These are phyloP conservation scores for Erpornis zantholeuca DNA, from an alignment of 2,113 vertebrate genomes.

Conservation along the genomic window DNA sequence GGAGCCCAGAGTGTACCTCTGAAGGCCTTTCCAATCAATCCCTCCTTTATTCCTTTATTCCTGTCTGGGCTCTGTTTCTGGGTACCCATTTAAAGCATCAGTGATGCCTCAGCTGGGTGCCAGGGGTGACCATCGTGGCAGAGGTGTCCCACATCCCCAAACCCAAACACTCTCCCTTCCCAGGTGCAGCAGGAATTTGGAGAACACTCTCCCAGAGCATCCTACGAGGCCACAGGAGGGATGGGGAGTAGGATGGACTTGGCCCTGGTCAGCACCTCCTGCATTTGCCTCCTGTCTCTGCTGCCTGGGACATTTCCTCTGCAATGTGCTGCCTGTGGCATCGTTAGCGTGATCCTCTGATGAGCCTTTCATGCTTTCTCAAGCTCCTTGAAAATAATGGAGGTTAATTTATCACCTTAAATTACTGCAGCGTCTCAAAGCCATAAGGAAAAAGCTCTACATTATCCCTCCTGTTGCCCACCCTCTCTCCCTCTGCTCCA, in stretches of 20 bases:
- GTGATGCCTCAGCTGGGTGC: background rate
- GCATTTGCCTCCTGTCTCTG: background rate
- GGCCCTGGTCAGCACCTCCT: background rate
- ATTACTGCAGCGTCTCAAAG: slow-evolving; percentile 26
- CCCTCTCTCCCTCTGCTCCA: background rate
- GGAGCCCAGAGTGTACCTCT: too few relatives aligned
- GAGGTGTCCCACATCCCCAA: background rate
- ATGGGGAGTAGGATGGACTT: background rate
- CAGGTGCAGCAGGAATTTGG: background rate
- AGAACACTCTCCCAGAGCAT: background rate
- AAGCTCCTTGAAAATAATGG: background rate
- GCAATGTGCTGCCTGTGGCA: background rate
- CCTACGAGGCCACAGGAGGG: background rate
- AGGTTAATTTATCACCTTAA: slow-evolving; percentile 44
- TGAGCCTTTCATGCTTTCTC: background rate
- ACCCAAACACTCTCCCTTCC: background rate
- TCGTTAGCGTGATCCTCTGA: background rate
- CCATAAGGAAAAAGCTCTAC: background rate
- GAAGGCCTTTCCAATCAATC: too few relatives aligned
- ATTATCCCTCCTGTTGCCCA: background rate
- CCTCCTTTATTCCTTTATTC: too few relatives aligned
- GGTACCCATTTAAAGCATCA: too few relatives aligned
- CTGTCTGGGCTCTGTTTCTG: too few relatives aligned
- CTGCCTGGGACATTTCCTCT: background rate
- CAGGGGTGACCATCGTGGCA: background rate